phyloP scores from a whole-genome alignment of 1,140 invertebrate genomes.

The Caenorhabditis latens region DNA sequence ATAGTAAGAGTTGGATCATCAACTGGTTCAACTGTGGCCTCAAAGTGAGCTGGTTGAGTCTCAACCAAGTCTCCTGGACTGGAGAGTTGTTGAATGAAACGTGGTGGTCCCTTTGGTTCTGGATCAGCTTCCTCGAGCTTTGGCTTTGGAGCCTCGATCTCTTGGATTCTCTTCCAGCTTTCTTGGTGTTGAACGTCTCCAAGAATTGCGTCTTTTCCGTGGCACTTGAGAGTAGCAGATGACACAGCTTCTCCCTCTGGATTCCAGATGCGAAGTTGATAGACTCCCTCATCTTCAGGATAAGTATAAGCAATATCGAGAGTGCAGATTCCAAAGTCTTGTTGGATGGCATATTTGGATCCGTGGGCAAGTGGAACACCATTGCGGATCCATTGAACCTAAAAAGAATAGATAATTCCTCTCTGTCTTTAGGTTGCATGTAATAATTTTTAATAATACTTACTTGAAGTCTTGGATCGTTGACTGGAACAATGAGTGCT shows the following conservation, averaged over 20 bases:
- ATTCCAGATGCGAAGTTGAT: constrained; percentile 93
- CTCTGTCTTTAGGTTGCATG: neutral
- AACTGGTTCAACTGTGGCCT: constrained; percentile 93
- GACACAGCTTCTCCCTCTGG: constrained; percentile 91
- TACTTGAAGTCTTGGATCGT: constrained; percentile 88
- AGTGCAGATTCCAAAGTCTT: constrained; percentile 93
- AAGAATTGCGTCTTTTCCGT: constrained; percentile 78
- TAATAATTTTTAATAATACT: neutral
- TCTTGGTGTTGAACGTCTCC: constrained; percentile 75
- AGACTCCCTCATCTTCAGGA: constrained; percentile 92
- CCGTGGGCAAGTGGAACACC: constrained; percentile 83
- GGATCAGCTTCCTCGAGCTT: constrained; percentile 66
- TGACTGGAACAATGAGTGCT: constrained; percentile 84
- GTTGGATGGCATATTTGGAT: constrained; percentile 74
- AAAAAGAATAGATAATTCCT: too few relatives aligned
- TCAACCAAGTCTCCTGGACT: constrained; percentile 85
- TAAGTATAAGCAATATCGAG: constrained; percentile 93
- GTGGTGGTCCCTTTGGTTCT: constrained; percentile 72
- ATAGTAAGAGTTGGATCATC: constrained; percentile 96
- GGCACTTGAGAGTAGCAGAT: constrained; percentile 86
- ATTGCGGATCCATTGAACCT: constrained; percentile 94
- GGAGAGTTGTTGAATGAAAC: constrained; percentile 71
- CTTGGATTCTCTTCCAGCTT: constrained; percentile 73
- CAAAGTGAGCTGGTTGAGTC: constrained; percentile 94
- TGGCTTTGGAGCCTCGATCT: constrained; percentile 74